Percentiles rank a stretch among this genome's conserved stretches.
Evolutionary conservation across 2,113 vertebrate genomes (phyloP).

Genomic region (Hippocampus comes): DNA sequence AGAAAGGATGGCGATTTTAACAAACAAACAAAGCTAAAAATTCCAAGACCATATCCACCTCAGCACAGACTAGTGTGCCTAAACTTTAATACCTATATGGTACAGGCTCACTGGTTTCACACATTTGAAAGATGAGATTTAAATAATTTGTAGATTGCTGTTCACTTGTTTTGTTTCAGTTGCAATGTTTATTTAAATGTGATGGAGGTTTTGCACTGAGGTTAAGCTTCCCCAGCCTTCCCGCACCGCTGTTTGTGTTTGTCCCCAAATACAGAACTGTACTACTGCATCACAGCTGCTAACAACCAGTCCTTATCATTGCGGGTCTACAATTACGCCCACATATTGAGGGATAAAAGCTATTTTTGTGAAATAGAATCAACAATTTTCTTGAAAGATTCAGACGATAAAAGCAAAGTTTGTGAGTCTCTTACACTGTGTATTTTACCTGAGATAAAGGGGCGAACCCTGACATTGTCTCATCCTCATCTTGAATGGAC

Average conservation of each 20-base stretch:
- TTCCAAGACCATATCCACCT: not conserved
- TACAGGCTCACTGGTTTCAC: not conserved
- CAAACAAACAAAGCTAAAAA: not conserved
- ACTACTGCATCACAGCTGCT: not conserved
- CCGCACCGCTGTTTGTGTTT: not conserved
- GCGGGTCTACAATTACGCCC: not conserved
- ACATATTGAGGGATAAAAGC: not conserved
- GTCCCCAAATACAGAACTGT: not conserved
- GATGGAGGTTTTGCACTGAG: not conserved
- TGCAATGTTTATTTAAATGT: not conserved
- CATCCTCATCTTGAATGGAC: conserved; percentile 24
- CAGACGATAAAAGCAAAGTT: not conserved
- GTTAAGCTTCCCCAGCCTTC: too few species aligned
- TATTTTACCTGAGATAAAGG: conserved; percentile 34
- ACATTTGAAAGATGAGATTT: not conserved
- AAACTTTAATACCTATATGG: not conserved
- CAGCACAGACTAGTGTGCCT: not conserved
- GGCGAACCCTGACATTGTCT: not conserved
- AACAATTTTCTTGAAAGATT: not conserved
- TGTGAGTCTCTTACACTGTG: not conserved
- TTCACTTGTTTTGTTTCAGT: not conserved
- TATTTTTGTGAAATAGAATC: not conserved
- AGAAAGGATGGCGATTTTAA: not conserved
- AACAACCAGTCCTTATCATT: not conserved
- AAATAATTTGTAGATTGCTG: not conserved